Percentiles rank a stretch among this genome's conserved stretches.
These are phyloP conservation scores for Ylistrum balloti DNA, from an alignment of 1,140 invertebrate genomes.

Conservation along the genomic window DNA sequence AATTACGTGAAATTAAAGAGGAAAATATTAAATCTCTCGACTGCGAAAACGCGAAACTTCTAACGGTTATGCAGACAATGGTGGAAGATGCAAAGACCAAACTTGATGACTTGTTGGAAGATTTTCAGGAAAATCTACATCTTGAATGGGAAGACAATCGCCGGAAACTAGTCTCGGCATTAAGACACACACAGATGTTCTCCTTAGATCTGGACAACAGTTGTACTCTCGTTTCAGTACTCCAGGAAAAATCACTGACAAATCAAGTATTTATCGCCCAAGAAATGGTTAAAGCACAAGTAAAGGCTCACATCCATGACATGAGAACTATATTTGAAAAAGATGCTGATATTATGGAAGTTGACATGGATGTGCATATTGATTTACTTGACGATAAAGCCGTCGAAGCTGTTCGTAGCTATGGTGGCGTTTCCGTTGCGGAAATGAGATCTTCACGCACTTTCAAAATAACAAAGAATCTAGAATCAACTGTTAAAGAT, in stretches of 20 bases:
- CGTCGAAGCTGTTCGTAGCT: background rate
- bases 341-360: background rate
- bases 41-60: conserved; percentile 23
- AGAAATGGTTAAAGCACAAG: background rate
- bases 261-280: background rate
- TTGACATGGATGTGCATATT: background rate
- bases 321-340: background rate
- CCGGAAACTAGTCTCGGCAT: background rate
- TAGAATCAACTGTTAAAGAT: background rate
- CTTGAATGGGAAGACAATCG: background rate
- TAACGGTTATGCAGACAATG: background rate
- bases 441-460: background rate
- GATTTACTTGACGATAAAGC: background rate
- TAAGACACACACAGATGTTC: background rate
- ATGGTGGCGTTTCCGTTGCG: background rate
- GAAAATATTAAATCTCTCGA: background rate
- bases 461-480: background rate
- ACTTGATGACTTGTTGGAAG: background rate
- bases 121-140: conserved; percentile 23
- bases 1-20: background rate
- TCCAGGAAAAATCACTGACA: background rate
- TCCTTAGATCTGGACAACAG: background rate
- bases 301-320: background rate
- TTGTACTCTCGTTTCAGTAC: background rate
- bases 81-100: background rate